A percentile compares a stretch with the other conserved stretches of the same genome.
Conservation (phyloP, 2,888 invertebrate species). For the Vannuccia rotundouncinata region DNA sequence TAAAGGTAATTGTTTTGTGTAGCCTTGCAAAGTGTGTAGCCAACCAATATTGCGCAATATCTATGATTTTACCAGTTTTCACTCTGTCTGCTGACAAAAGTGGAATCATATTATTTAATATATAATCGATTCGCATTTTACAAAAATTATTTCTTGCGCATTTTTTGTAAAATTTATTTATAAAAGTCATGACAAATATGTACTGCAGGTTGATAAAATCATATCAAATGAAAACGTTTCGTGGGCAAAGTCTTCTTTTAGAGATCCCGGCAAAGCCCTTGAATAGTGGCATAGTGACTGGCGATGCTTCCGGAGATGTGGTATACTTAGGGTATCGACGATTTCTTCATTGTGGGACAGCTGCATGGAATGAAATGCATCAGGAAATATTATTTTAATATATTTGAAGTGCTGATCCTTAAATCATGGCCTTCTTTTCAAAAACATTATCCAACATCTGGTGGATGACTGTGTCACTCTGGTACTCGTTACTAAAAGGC, state of each 20-base stretch:
- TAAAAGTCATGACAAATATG: background rate
- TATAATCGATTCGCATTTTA: too few relatives aligned
- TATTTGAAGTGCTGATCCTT: background rate
- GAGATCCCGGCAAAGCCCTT: too few relatives aligned
- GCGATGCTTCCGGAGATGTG: constrained; percentile 26
- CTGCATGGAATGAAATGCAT: constrained; percentile 5
- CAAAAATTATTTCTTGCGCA: too few relatives aligned
- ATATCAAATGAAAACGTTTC: background rate
- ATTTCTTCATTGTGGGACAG: background rate
- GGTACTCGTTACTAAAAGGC: constrained; percentile 21
- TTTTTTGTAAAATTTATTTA: background rate
- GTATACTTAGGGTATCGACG: constrained; percentile 2
- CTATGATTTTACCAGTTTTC: too few relatives aligned
- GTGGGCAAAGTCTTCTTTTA: too few relatives aligned
- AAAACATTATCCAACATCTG: too few relatives aligned
- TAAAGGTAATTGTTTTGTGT: too few relatives aligned
- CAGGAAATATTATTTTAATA: background rate
- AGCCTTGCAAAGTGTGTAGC: too few relatives aligned
- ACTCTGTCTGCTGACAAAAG: too few relatives aligned
- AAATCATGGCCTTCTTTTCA: constrained; percentile 5
- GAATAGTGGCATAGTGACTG: constrained; percentile 24
- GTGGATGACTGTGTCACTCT: too few relatives aligned
- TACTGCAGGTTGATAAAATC: background rate
- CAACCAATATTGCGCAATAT: too few relatives aligned
- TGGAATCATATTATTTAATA: too few relatives aligned